These are phyloP conservation scores for Aporophyla nigra DNA, from an alignment of 2,888 invertebrate genomes.

Conservation along the genomic window DNA sequence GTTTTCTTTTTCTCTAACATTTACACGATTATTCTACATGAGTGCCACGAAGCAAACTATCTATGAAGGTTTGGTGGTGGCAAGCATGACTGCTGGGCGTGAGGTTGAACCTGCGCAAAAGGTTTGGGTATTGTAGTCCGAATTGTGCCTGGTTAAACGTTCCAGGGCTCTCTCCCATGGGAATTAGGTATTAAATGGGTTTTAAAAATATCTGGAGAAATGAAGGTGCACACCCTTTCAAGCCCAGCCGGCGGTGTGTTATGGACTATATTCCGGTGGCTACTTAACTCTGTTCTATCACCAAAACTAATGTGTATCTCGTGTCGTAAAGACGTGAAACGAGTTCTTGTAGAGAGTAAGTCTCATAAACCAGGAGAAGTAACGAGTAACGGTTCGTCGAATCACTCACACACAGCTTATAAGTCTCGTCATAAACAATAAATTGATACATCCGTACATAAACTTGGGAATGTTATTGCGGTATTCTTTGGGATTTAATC, in stretches of 20 bases:
- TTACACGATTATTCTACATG: neutral
- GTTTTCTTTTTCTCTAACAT: neutral
- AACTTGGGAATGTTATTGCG: conserved; percentile 39
- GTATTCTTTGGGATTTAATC: no score
- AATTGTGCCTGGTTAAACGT: neutral
- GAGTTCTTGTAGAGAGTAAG: conserved; percentile 17
- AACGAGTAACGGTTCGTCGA: conserved; percentile 3
- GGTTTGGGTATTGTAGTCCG: neutral
- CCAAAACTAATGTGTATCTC: neutral
- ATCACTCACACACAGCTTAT: conserved; percentile 13
- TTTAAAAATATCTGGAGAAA: no score
- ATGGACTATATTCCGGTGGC: no score
- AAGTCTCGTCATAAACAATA: conserved; percentile 49
- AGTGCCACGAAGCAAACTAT: neutral
- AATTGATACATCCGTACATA: conserved; percentile 47
- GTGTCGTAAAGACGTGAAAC: conserved; percentile 9
- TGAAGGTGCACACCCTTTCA: no score
- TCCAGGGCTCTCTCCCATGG: neutral
- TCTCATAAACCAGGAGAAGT: conserved; percentile 53
- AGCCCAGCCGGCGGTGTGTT: no score
- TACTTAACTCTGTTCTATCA: neutral
- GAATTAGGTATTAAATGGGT: neutral
- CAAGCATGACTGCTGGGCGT: neutral
- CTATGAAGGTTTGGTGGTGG: neutral
- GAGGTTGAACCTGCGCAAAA: neutral